Conservation (phyloP, 2,797 vertebrate species). For the Loris lydekkerianus region DNA sequence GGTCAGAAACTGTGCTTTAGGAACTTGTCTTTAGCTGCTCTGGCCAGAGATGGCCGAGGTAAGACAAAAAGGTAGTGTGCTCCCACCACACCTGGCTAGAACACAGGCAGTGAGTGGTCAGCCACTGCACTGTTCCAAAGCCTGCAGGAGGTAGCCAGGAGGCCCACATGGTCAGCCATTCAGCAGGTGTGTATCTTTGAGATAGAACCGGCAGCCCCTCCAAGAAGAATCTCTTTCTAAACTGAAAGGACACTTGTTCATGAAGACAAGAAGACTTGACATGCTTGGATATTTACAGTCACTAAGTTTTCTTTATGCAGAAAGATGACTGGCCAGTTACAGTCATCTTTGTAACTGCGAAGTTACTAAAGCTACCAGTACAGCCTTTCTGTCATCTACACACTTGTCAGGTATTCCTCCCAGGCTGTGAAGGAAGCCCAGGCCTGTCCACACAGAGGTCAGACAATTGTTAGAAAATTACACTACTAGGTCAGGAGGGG, state of each 20-base stretch:
- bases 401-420: background rate
- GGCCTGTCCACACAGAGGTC: background rate
- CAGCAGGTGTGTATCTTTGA: background rate
- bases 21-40: background rate
- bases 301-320: background rate
- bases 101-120: accelerated
- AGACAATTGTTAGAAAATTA: background rate
- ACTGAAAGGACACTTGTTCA: too few species aligned
- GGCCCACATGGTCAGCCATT: background rate
- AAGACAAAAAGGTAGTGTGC: background rate
- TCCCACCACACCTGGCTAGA: background rate
- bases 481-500: too few species aligned
- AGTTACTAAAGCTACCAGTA: background rate
- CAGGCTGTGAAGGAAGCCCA: background rate
- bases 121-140: background rate
- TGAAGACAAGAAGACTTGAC: background rate
- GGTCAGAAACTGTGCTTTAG: background rate
- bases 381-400: background rate
- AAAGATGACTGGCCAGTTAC: background rate
- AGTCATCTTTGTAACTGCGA: too few species aligned
- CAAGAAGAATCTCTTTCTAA: background rate
- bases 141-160: background rate
- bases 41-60: background rate
- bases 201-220: too few species aligned
- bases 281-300: background rate